Evolutionary conservation across 2,797 vertebrate genomes (phyloP).

Genomic region (Heliangelus exortis): DNA sequence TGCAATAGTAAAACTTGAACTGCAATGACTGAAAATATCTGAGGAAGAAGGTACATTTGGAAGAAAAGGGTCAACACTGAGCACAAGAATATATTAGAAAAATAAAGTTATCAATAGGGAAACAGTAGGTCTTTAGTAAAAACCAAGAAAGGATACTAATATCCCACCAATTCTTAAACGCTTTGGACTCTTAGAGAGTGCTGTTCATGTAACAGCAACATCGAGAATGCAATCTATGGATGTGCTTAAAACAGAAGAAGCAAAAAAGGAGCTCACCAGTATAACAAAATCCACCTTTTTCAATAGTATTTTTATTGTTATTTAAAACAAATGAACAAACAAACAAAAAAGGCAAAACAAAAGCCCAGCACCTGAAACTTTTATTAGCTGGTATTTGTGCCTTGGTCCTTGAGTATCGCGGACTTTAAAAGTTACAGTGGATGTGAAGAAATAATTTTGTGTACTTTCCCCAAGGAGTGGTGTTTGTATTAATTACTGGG

Average conservation of each 20-base stretch:
- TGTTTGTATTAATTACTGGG: background rate
- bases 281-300: background rate
- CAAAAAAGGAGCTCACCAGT: background rate
- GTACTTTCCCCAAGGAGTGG: background rate
- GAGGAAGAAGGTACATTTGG: background rate
- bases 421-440: background rate
- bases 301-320: background rate
- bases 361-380: accelerated
- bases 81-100: background rate
- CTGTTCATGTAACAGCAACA: background rate
- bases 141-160: background rate
- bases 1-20: background rate
- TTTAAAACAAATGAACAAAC: background rate
- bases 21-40: background rate
- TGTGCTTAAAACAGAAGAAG: background rate
- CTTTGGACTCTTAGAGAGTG: background rate
- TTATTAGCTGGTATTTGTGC: background rate
- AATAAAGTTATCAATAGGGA: background rate
- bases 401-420: background rate
- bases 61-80: background rate
- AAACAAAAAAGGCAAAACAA: background rate
- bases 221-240: background rate
- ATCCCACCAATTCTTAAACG: background rate
- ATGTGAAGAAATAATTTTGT: background rate
- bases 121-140: background rate